These are phyloP conservation scores for Eupsilia transversa DNA, from an alignment of 2,888 invertebrate species.

Conservation along the genomic window DNA sequence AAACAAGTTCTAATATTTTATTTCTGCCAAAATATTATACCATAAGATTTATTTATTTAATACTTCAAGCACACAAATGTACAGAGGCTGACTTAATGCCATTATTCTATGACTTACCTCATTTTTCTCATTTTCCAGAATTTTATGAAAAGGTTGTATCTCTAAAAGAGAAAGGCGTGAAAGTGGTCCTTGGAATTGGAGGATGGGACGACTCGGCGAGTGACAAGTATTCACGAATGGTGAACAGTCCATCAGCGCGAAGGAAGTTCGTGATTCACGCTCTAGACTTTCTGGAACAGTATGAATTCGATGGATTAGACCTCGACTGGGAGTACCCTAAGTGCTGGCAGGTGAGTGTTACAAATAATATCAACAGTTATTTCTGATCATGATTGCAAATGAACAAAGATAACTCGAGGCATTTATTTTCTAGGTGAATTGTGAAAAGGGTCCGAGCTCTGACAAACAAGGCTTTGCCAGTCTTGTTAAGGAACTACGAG, in stretches of 20 bases:
- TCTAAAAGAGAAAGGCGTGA: conserved; percentile 93
- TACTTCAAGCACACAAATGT: too few relatives aligned
- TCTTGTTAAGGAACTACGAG: conserved; percentile 93
- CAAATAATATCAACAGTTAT: not conserved
- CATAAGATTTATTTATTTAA: too few relatives aligned
- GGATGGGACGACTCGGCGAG: conserved; percentile 99
- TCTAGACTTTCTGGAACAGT: conserved; percentile 94
- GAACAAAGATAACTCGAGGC: not conserved
- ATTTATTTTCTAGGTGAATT: conserved; percentile 91
- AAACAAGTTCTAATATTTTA: not conserved
- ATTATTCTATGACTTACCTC: too few relatives aligned
- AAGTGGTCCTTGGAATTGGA: conserved; percentile 96
- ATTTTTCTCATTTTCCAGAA: conserved; percentile 87
- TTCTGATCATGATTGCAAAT: conserved; percentile 7
- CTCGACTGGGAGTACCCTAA: conserved; percentile 98
- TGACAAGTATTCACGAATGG: conserved; percentile 96
- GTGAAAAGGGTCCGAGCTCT: conserved; percentile 94
- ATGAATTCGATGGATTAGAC: conserved; percentile 97
- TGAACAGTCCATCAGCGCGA: conserved; percentile 93
- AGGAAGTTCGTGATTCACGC: conserved; percentile 94
- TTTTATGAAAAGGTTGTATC: conserved; percentile 96
- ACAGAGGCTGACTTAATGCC: too few relatives aligned
- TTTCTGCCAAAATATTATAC: not conserved
- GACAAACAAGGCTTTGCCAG: conserved; percentile 95
- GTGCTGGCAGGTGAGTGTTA: conserved; percentile 94